A percentile compares a stretch with the other conserved stretches of the same genome.
phyloP scores from a whole-genome alignment of 2,888 invertebrate genomes.

The Patella pellucida region DNA sequence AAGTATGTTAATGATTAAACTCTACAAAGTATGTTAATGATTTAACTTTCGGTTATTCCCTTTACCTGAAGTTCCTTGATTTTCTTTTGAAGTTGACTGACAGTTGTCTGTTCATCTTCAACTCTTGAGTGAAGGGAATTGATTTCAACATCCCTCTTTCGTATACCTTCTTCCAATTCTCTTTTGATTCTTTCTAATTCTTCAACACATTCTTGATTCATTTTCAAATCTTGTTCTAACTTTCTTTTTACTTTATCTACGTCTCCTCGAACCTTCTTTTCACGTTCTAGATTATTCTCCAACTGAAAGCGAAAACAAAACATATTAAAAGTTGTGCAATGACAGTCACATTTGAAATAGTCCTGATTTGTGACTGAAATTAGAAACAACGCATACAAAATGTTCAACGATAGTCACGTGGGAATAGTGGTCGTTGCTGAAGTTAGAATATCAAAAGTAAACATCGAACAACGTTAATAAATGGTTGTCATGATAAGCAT shows the following conservation, averaged over 20 bases:
- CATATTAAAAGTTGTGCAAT: no score
- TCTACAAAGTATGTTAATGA: no score
- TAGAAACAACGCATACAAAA: no score
- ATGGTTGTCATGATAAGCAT: no score
- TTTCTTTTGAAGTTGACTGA: not conserved
- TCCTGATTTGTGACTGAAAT: no score
- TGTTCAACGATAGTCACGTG: no score
- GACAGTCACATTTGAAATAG: no score
- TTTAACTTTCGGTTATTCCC: no score
- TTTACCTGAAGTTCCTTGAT: conserved; percentile 4
- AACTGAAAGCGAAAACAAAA: conserved; percentile 70
- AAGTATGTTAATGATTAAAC: no score
- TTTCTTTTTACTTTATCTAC: conserved; percentile 98
- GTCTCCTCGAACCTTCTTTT: conserved; percentile 96
- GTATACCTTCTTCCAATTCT: conserved; percentile 59
- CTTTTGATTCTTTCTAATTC: conserved; percentile 62
- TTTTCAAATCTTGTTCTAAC: conserved; percentile 97
- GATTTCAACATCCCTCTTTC: conserved; percentile 25
- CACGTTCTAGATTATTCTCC: conserved; percentile 97
- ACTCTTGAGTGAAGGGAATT: not conserved
- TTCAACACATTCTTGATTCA: conserved; percentile 62
- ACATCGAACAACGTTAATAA: no score
- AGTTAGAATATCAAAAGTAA: no score
- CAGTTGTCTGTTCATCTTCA: not conserved
- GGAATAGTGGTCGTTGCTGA: no score